These are phyloP conservation scores for Gisinianus flammeolus DNA, from an alignment of 2,888 invertebrate species.

Conservation along the genomic window DNA sequence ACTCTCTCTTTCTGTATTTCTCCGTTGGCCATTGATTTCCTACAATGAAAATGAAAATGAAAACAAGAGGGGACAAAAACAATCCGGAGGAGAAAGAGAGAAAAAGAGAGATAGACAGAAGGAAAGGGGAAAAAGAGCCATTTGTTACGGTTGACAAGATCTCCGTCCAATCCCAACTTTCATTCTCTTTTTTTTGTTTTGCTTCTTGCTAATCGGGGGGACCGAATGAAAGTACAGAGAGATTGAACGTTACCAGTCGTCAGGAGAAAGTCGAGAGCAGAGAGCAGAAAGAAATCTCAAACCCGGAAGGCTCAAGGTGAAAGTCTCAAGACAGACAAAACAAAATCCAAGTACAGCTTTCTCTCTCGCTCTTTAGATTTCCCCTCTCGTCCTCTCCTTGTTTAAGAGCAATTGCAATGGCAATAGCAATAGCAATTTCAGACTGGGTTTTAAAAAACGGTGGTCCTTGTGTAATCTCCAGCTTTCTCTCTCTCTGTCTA, in stretches of 20 bases:
- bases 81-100: conserved; percentile 14
- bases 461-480: conserved; percentile 6
- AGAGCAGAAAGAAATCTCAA: too few relatives aligned
- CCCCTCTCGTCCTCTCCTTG: not conserved
- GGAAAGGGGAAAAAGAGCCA: conserved; percentile 28
- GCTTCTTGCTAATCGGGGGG: too few relatives aligned
- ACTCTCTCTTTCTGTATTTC: not conserved
- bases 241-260: too few relatives aligned
- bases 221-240: too few relatives aligned
- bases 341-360: not conserved
- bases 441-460: not conserved
- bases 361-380: too few relatives aligned
- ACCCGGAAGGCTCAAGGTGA: too few relatives aligned
- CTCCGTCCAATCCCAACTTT: conserved; percentile 23
- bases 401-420: too few relatives aligned
- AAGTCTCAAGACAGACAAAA: conserved; percentile 2
- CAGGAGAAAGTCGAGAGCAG: too few relatives aligned
- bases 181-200: too few relatives aligned
- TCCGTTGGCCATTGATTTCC: conserved; percentile 23
- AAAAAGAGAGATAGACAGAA: not conserved
- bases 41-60: conserved; percentile 25
- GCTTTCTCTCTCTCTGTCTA: not conserved
- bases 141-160: conserved; percentile 33
- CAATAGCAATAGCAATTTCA: too few relatives aligned
- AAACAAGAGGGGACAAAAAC: conserved; percentile 16